Evolutionary conservation across 2,888 invertebrate species (phyloP).

Genomic region (Drosophila stalkeri): DNA sequence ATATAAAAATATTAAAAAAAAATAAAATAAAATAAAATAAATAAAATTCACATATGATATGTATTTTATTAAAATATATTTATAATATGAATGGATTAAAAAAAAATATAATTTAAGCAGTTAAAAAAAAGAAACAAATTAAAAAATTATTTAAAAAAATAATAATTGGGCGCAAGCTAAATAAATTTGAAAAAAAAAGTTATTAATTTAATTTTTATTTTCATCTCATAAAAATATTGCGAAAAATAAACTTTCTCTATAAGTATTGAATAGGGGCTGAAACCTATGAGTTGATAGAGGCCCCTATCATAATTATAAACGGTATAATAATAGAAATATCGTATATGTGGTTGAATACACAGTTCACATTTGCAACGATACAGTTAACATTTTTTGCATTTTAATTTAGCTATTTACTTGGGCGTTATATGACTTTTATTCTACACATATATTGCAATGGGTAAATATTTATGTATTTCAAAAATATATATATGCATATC

Average conservation of each 20-base stretch:
- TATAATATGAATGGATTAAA: too few species aligned
- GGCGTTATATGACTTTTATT: neutral
- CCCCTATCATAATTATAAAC: slow-evolving; percentile 4
- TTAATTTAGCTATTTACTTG: neutral
- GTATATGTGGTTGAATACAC: neutral
- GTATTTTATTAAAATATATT: too few species aligned
- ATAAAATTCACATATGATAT: too few species aligned
- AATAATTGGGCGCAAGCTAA: too few species aligned
- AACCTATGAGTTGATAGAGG: neutral
- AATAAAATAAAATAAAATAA: too few species aligned
- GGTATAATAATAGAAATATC: neutral
- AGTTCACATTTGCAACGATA: neutral
- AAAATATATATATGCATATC: slow-evolving; percentile 15
- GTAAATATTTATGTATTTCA: slow-evolving; percentile 24
- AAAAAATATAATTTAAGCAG: too few species aligned
- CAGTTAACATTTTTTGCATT: neutral
- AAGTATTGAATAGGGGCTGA: neutral
- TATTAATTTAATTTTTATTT: too few species aligned
- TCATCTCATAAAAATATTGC: too few species aligned
- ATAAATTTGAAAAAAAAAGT: too few species aligned
- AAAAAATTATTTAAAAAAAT: too few species aligned
- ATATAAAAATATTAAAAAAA: too few species aligned
- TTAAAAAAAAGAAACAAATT: too few species aligned
- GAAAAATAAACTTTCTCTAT: neutral
- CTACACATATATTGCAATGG: slow-evolving; percentile 14